Percentiles rank a stretch among this genome's conserved stretches.
These are phyloP conservation scores for Lontra canadensis DNA, from an alignment of 2,113 vertebrate genomes.

Conservation along the genomic window DNA sequence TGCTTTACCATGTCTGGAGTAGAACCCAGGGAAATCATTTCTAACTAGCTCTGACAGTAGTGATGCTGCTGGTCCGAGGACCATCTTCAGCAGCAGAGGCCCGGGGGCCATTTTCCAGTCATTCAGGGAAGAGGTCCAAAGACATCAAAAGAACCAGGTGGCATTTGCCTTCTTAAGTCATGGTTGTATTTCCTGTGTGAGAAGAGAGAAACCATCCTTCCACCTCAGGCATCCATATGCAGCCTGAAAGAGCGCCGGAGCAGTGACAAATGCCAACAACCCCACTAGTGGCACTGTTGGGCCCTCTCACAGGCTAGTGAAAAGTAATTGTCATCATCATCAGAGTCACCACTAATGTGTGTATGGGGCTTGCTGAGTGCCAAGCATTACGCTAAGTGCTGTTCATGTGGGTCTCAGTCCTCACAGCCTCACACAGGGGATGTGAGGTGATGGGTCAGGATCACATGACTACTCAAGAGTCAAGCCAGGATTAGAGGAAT, in stretches of 20 bases:
- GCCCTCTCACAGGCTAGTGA: neutral
- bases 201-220: neutral
- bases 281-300: neutral
- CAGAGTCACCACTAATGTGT: neutral
- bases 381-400: neutral
- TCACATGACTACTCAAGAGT: neutral
- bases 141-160: neutral
- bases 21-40: neutral
- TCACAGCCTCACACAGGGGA: neutral
- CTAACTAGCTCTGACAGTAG: neutral
- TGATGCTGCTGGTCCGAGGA: neutral
- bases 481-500: neutral
- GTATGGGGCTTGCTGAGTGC: neutral
- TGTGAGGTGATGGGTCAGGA: neutral
- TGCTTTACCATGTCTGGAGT: neutral
- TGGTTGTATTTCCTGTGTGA: conserved; percentile 10
- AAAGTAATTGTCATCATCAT: neutral
- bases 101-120: neutral
- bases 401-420: neutral
- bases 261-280: neutral
- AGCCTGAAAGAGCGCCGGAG: neutral
- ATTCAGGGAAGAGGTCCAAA: neutral
- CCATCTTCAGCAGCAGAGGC: neutral
- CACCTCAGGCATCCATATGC: neutral
- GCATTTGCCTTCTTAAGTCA: neutral